Base-by-base conservation (phyloP, 2,797 vertebrate genomes). In the Anisognathus igniventris region DNA sequence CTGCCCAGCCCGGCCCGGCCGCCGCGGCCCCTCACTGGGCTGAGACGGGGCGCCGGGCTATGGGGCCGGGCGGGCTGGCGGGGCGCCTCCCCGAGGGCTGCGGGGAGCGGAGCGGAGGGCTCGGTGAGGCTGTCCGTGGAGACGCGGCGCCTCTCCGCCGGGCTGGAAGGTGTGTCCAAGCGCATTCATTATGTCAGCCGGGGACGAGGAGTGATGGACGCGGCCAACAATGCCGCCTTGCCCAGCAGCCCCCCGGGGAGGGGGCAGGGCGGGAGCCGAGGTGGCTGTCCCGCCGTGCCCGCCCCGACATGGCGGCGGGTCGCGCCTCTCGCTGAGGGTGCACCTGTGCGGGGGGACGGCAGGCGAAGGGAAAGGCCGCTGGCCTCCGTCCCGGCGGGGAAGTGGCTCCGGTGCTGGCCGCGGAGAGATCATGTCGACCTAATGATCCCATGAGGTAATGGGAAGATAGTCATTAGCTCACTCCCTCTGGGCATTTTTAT, bases 101-200 rank as follows among this genome's bases (percentile, higher is more conserved):
- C 14, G 95, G 85, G 70, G 53, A 54, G 79, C 51, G 74, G 70
- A 76, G 92, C 91, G 86, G 31, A 33, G 77, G 73, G 70, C 57
- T 77, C 51, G 42, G 50, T 39, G 31, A 68, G 50, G 56, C 70
- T 11, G 42, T 44, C 83, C 60, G 84, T 25, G 73, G 51, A 73
- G 81, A 73, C 39, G 71, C 86, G 45, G 45, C 68, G 75, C 48
- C 74, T 82, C 77, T 88, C 56, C 65, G 76, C 44, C 51, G 97
- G 98, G 98, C 98, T 97, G 98, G 99, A 99, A 99, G 98, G 98
- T 99, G 98, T 98, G 98, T 98, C 98, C 98, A 73, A 94, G 81
- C 97, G 98, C 98, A 98, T 98, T 98, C 98, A 98, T 98, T 99
- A 98, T 98, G 98, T 99, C 98, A 98, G 97, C 96, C 97, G 97